These are phyloP conservation scores for human (Homo sapiens) DNA, from an alignment of 2,113 vertebrate species.

Conservation along the genomic window DNA sequence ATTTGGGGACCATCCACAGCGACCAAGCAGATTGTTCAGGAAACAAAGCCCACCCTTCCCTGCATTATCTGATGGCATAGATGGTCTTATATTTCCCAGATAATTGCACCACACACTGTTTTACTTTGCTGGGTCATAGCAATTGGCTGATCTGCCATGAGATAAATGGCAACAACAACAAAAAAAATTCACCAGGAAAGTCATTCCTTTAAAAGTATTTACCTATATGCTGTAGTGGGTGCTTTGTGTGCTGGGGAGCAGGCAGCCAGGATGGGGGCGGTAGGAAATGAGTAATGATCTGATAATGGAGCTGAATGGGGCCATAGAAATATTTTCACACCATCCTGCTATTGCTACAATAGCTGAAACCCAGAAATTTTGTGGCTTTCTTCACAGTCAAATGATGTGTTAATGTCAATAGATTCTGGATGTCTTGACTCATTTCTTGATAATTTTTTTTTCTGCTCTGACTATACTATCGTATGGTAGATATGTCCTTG, in stretches of 20 bases:
- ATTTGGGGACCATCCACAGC: constrained; percentile 70
- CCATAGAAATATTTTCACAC: constrained; percentile 40
- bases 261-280: background rate
- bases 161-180: constrained; percentile 37
- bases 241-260: constrained; percentile 44
- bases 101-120: constrained; percentile 75
- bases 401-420: background rate
- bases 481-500: background rate
- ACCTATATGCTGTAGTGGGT: constrained; percentile 39
- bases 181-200: constrained; percentile 42
- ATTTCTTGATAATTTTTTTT: background rate
- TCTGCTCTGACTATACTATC: background rate
- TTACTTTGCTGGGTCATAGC: constrained; percentile 71
- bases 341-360: background rate
- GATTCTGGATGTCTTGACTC: background rate
- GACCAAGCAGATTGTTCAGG: constrained; percentile 63
- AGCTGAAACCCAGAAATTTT: constrained; percentile 32
- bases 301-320: background rate
- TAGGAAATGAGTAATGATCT: background rate
- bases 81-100: constrained; percentile 77
- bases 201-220: constrained; percentile 58
- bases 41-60: constrained; percentile 76
- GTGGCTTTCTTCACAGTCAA: background rate
- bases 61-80: constrained; percentile 71
- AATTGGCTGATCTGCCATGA: constrained; percentile 67